Conservation (phyloP, 2,797 vertebrate species). For the Epinephelus malabaricus region DNA sequence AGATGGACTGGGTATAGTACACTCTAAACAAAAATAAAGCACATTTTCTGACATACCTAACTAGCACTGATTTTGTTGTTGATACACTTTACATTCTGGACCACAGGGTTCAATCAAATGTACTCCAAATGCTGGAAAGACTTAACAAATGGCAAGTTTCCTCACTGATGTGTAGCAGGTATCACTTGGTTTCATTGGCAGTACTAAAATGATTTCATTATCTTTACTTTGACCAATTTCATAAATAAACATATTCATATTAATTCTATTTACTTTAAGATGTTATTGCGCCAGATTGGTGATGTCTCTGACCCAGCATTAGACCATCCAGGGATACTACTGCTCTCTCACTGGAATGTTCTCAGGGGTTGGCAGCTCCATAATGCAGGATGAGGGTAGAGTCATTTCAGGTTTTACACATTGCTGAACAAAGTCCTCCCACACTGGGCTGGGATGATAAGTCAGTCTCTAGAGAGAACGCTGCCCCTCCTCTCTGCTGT, state of each 20-base stretch:
- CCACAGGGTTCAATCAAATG: not conserved
- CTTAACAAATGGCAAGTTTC: not conserved
- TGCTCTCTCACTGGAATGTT: not conserved
- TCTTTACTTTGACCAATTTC: not conserved
- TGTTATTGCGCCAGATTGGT: not conserved
- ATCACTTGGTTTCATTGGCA: not conserved
- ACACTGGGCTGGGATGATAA: not conserved
- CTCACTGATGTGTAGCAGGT: constrained; percentile 29
- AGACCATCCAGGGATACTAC: not conserved
- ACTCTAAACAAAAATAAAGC: not conserved
- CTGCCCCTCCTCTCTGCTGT: not conserved
- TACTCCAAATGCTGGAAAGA: constrained; percentile 10
- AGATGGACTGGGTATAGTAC: too few relatives aligned
- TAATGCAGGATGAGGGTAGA: not conserved
- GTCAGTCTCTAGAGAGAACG: too few relatives aligned
- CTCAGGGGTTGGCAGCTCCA: not conserved
- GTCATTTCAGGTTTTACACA: not conserved
- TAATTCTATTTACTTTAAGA: not conserved
- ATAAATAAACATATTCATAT: not conserved
- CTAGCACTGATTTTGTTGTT: not conserved
- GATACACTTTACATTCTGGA: not conserved
- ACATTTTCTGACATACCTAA: not conserved
- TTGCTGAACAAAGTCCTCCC: not conserved
- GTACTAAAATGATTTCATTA: not conserved
- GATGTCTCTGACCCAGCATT: not conserved